Conservation (phyloP, 2,888 invertebrate genomes). For the Stenotaenia linearis region DNA sequence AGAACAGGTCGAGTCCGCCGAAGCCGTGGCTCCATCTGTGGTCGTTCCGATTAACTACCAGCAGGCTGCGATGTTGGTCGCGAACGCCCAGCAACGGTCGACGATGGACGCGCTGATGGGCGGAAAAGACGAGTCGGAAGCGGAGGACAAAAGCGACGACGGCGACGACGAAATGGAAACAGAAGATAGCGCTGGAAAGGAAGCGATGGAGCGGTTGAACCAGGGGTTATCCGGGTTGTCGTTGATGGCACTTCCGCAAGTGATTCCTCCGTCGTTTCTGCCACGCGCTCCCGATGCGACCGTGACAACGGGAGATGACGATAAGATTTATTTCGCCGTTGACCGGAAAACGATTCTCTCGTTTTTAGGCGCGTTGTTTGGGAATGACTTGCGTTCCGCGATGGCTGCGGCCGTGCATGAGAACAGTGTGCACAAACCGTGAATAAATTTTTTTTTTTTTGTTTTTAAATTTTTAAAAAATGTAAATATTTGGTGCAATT, state of each 20-base stretch:
- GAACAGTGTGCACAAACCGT: constrained; percentile 6
- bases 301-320: background rate
- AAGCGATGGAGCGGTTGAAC: background rate
- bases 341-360: constrained; percentile 27
- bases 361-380: constrained; percentile 27
- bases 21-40: background rate
- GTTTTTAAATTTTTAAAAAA: background rate
- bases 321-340: constrained; percentile 31
- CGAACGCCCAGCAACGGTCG: background rate
- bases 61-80: background rate
- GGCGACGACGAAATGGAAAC: background rate
- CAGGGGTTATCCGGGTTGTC: background rate
- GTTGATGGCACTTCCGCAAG: background rate
- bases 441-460: background rate
- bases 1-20: background rate
- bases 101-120: background rate
- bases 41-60: background rate
- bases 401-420: background rate
- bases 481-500: background rate
- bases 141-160: background rate
- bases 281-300: constrained; percentile 19
- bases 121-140: background rate
- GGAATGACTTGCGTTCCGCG: background rate
- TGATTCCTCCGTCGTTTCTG: background rate
- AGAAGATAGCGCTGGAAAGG: background rate